Conservation (phyloP, 2,797 vertebrate genomes). For the Acrocephalus scirpaceus region DNA sequence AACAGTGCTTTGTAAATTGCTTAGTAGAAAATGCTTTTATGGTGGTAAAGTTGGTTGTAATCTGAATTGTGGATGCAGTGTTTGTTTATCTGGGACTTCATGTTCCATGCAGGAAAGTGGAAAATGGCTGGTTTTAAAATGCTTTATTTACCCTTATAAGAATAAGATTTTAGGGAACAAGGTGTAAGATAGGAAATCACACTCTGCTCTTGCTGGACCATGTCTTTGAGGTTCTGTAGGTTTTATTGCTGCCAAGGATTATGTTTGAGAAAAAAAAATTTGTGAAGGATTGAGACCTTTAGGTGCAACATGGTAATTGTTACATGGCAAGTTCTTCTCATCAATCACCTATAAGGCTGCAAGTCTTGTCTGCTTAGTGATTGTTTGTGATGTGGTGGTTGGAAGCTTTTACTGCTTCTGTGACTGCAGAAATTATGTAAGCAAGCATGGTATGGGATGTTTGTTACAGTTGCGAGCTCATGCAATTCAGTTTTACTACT, state of each 20-base stretch:
- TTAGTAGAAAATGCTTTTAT: neutral
- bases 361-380: neutral
- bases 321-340: neutral
- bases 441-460: neutral
- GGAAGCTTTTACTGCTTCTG: neutral
- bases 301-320: rapidly evolving
- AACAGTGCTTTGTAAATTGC: neutral
- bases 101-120: neutral
- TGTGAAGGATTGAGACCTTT: neutral
- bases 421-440: neutral
- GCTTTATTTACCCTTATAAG: neutral
- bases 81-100: neutral
- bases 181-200: neutral
- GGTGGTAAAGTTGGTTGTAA: neutral
- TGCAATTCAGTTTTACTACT: neutral
- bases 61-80: neutral
- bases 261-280: neutral
- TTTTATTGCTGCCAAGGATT: neutral
- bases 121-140: neutral
- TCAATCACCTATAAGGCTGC: neutral
- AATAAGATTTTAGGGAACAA: neutral
- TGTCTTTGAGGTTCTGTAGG: neutral
- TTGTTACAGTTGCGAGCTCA: neutral
- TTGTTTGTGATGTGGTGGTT: neutral
- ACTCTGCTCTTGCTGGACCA: neutral